Base-by-base conservation (phyloP, 1,140 invertebrate genomes). In the Dreissena polymorpha region DNA sequence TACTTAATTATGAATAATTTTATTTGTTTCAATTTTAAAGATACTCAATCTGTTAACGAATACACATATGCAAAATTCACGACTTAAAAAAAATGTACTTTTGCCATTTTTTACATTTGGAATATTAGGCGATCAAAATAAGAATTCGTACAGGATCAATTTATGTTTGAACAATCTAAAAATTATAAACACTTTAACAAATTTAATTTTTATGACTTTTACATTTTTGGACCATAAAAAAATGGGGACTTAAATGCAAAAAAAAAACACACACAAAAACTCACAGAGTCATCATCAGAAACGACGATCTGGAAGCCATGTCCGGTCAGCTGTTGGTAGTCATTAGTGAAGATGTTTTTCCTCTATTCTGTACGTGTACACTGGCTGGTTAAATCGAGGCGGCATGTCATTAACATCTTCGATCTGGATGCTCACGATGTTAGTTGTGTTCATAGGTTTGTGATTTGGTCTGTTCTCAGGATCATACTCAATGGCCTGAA, bases 401-500 rank as follows among this genome's bases (percentile, higher is more conserved):
- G 13, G 51, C 18, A 39, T 13, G 27, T 82, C 79, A 67, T 82
- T 82, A n/a, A 74, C 23, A 57, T 82, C 79, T 7, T 25, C 13
- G 0, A 82, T 27, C 2, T 39, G 23, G 13, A 82, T 68, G 49
- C 49, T n/a, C 5, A 82, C 27, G 10, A 71, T 82, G 6, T 55
- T 64, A 3, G 49, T 10, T 12, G 79, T 27, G 21, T 21, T 50
- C 23, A 63, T 60, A 0, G 27, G 57, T 0, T 74, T 50, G n/a
- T 68, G 60, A n/a, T 71, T 29, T 49, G 78, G 51, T 63, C 69
- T 21, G 23, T 69, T 55, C 10, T 53, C 71, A 8, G 57, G 78
- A 51, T 71, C 68, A 63, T 64, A 80, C 49, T 80, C 78, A 57
- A 72, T 80, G 0, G 78, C 78, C 78, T 80, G 60, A 21, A 78